A percentile compares a stretch with the other conserved stretches of the same genome.
phyloP scores from a whole-genome alignment of 2,888 invertebrate genomes.

The Yponomeuta plumbellus region DNA sequence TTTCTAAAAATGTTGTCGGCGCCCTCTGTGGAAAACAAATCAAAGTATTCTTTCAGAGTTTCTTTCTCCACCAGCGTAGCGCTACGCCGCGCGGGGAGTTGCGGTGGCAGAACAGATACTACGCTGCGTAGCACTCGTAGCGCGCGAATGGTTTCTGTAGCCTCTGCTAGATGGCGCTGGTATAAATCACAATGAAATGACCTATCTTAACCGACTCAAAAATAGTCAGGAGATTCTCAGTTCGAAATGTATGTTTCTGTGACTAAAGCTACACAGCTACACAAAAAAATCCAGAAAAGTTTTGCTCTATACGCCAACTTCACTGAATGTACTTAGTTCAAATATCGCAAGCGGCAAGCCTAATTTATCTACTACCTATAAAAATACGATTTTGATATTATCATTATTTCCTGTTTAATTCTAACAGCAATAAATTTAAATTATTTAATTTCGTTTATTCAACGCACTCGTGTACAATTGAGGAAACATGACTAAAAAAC shows the following conservation, averaged over 20 bases:
- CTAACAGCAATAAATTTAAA: neutral
- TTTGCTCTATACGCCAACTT: too few relatives aligned
- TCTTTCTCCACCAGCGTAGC: neutral
- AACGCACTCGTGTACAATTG: too few relatives aligned
- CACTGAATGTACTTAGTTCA: too few relatives aligned
- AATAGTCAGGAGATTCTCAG: too few relatives aligned
- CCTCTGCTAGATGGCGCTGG: conserved; percentile 6
- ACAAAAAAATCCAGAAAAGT: too few relatives aligned
- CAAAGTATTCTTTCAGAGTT: neutral
- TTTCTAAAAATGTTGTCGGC: neutral
- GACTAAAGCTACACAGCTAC: too few relatives aligned
- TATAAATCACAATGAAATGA: neutral
- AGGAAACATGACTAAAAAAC: too few relatives aligned
- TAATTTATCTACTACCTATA: too few relatives aligned
- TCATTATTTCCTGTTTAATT: too few relatives aligned
- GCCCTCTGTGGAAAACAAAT: conserved; percentile 16
- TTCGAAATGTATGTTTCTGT: too few relatives aligned
- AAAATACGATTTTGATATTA: too few relatives aligned
- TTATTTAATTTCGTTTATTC: neutral
- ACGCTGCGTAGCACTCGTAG: conserved; percentile 8
- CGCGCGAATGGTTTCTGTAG: neutral
- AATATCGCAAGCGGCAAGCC: too few relatives aligned
- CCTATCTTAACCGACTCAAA: neutral
- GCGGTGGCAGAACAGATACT: neutral
- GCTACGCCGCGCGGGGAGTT: neutral